A percentile compares a stretch with the other conserved stretches of the same genome.
These are phyloP conservation scores for Ceyx erithaca DNA, from an alignment of 2,797 vertebrate species.

Conservation along the genomic window DNA sequence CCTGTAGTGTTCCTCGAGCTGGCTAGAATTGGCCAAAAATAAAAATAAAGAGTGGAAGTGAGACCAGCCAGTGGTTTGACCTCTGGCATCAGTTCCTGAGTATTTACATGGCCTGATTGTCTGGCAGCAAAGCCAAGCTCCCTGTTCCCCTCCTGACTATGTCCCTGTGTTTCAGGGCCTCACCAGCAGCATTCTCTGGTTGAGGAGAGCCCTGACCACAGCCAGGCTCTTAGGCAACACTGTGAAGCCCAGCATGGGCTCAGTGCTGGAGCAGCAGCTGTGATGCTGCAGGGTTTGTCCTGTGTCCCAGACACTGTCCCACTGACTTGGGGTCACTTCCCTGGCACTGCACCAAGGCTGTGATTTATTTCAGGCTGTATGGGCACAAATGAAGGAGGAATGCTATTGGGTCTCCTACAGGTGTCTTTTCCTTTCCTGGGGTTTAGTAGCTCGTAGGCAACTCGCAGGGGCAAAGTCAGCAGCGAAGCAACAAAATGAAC, in stretches of 20 bases:
- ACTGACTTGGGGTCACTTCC: rapidly evolving
- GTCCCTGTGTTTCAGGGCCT: neutral
- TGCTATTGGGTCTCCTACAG: rapidly evolving
- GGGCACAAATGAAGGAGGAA: rapidly evolving
- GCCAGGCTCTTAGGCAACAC: neutral
- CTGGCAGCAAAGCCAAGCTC: neutral
- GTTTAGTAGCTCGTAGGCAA: neutral
- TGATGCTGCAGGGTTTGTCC: rapidly evolving
- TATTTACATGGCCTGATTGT: neutral
- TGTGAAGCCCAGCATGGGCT: neutral
- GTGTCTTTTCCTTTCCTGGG: neutral
- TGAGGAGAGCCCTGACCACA: neutral
- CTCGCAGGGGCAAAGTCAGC: neutral
- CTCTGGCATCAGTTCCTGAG: neutral
- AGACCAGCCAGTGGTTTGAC: neutral
- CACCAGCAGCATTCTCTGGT: neutral
- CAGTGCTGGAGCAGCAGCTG: rapidly evolving
- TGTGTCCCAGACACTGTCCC: rapidly evolving
- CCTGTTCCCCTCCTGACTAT: rapidly evolving
- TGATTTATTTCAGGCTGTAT: rapidly evolving
- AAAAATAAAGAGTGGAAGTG: neutral
- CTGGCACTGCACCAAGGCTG: neutral
- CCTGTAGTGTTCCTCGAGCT: neutral
- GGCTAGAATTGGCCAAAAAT: neutral
- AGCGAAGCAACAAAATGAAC: neutral